Percentiles rank a stretch among this genome's conserved stretches.
Conservation (phyloP, 2,113 vertebrate genomes). For the Nerophis lumbriciformis region DNA sequence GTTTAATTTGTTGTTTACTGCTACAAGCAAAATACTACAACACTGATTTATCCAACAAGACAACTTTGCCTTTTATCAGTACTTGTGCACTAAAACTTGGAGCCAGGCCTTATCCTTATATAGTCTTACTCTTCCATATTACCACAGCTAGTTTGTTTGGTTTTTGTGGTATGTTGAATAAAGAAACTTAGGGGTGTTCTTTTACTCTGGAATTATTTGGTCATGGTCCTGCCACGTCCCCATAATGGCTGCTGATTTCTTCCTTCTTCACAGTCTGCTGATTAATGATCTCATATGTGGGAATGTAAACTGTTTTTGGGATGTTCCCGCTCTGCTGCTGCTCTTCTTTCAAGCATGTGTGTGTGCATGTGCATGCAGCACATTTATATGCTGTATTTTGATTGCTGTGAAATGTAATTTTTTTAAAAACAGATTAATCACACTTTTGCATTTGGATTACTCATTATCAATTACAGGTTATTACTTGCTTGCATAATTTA, state of each 20-base stretch:
- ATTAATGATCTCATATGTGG: constrained; percentile 26
- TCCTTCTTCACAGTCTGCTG: constrained; percentile 17
- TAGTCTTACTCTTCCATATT: constrained; percentile 1
- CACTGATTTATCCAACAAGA: background rate
- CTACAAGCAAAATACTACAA: too few relatives aligned
- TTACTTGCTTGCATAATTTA: too few relatives aligned
- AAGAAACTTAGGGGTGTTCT: constrained; percentile 1
- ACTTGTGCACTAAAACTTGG: background rate
- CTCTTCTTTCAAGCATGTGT: constrained; percentile 15
- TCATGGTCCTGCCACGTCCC: constrained; percentile 4
- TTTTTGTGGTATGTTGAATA: background rate
- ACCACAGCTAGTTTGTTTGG: background rate
- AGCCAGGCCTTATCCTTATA: constrained; percentile 3
- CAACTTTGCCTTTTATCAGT: background rate
- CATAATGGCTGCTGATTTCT: constrained; percentile 7
- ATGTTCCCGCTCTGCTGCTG: constrained; percentile 11
- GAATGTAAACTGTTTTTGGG: constrained; percentile 22
- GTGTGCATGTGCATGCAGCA: background rate
- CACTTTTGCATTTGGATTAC: too few relatives aligned
- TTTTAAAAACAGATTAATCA: too few relatives aligned
- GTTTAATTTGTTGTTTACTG: background rate
- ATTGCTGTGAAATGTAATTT: too few relatives aligned
- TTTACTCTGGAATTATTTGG: constrained; percentile 10
- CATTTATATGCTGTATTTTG: too few relatives aligned
- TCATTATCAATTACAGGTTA: too few relatives aligned